Evolutionary conservation across 2,113 vertebrate genomes (phyloP), one percentile per base, ranked within the genome.

Genomic region (Neolamprologus variostigma): DNA sequence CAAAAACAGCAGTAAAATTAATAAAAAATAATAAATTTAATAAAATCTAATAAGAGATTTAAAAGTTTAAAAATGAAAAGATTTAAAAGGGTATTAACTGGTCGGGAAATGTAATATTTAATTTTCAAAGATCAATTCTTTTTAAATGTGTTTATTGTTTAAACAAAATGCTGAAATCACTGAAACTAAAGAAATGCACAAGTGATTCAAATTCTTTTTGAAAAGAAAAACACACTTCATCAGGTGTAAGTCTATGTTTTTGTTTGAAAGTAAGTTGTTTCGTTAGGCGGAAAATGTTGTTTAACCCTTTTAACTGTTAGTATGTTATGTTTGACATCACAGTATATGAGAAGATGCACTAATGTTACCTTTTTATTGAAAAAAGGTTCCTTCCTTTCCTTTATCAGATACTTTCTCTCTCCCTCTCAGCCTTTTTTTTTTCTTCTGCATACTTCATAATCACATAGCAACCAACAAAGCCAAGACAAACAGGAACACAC

Each of bases 401-500:
- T 26, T 31, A 50, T 10, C 59, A 81, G 33, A 80, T 78, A 76
- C 54, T 3, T 6, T 82, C 6, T 66, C 42, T 66, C 31, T 12
- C 47, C 82, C 85, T 4, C 6, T 68, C 86, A 66, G 76, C 19
- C 16, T 61, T 61, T 86, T 13, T 86, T 8, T 47, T 53, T 21
- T 63, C 83, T 8, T 5, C 6, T 85, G 55, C 51, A 53, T 78
- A 61, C 61, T 83, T 33, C 23, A 80, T 45, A 83, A 85, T 91
- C 85, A 89, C 87, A 89, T 89, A 87, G 90, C 80, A 91, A 87
- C 68, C 80, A 47, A 79, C 78, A 81, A 86, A 90, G 92, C 94
- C 94, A 95, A 94, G 66, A 89, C 87, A 94, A 94, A 96, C 92
- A 95, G 95, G 91, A 95, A 93, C 91, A 89, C 35, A 12, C 10